These are phyloP conservation scores for Macrosteles quadrilineatus DNA, from an alignment of 1,140 invertebrate genomes.

Conservation along the genomic window DNA sequence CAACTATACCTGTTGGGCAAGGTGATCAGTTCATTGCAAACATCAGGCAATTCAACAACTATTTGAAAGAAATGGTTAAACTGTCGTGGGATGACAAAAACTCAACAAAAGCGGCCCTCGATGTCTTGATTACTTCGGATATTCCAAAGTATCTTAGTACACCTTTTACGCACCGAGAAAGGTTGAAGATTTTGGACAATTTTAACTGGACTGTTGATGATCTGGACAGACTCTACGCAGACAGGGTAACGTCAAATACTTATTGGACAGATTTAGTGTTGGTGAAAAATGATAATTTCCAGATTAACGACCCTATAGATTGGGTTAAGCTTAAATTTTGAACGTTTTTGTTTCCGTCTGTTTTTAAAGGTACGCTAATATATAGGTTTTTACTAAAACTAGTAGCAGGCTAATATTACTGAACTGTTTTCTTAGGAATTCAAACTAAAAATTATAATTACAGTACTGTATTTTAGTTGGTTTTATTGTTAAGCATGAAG, in stretches of 20 bases:
- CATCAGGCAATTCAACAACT: not conserved
- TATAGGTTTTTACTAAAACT: too few species aligned
- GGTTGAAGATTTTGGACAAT: not conserved
- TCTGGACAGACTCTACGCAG: not conserved
- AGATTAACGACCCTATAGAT: too few species aligned
- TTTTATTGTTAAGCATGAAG: too few species aligned
- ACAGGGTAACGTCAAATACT: not conserved
- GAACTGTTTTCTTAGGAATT: too few species aligned
- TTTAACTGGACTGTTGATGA: constrained; percentile 6
- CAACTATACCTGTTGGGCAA: not conserved
- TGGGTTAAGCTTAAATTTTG: too few species aligned
- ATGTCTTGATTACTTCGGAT: not conserved
- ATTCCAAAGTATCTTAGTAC: not conserved
- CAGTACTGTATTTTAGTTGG: too few species aligned
- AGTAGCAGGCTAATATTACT: too few species aligned
- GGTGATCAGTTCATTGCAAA: not conserved
- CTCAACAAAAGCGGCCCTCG: not conserved
- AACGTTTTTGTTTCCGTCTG: too few species aligned
- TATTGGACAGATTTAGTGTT: not conserved
- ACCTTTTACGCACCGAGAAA: not conserved
- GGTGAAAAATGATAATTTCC: not conserved
- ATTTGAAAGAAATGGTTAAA: not conserved
- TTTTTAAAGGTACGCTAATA: too few species aligned
- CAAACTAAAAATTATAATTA: too few species aligned
- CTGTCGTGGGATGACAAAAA: not conserved